phyloP scores from a whole-genome alignment of 2,888 invertebrate species.

The Clusia tigrina region DNA sequence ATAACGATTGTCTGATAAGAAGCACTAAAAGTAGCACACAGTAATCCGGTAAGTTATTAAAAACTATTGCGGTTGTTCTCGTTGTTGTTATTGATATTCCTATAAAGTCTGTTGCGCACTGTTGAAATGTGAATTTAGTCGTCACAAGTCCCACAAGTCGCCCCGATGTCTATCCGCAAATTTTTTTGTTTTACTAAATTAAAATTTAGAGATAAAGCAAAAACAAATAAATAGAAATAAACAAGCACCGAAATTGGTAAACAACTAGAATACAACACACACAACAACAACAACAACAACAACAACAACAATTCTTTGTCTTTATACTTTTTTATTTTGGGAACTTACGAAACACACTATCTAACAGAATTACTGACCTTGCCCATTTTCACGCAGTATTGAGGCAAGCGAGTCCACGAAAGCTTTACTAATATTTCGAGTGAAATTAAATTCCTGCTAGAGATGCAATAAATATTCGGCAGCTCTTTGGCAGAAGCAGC shows the following conservation, averaged over 20 bases:
- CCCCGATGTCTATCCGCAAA: neutral
- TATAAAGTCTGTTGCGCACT: too few relatives aligned
- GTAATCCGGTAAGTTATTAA: neutral
- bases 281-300: neutral
- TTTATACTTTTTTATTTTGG: too few relatives aligned
- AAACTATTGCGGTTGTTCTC: neutral
- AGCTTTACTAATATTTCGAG: too few relatives aligned
- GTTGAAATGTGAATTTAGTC: neutral
- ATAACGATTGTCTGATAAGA: neutral
- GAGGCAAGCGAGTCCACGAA: too few relatives aligned
- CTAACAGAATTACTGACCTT: too few relatives aligned
- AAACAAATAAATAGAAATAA: neutral
- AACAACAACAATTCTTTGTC: neutral
- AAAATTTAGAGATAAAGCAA: neutral
- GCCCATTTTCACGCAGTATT: too few relatives aligned
- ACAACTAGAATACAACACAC: too few relatives aligned
- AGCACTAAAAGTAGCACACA: neutral
- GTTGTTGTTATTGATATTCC: neutral
- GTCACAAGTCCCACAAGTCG: neutral
- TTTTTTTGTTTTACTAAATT: neutral
- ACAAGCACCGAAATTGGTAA: neutral
- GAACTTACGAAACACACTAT: too few relatives aligned
- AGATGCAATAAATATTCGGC: too few relatives aligned
- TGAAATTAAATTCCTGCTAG: too few relatives aligned
- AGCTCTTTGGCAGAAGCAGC: too few relatives aligned